A percentile compares a stretch with the other conserved stretches of the same genome.
Evolutionary conservation across 2,113 vertebrate species (phyloP).

Genomic region (Phasianus colchicus): DNA sequence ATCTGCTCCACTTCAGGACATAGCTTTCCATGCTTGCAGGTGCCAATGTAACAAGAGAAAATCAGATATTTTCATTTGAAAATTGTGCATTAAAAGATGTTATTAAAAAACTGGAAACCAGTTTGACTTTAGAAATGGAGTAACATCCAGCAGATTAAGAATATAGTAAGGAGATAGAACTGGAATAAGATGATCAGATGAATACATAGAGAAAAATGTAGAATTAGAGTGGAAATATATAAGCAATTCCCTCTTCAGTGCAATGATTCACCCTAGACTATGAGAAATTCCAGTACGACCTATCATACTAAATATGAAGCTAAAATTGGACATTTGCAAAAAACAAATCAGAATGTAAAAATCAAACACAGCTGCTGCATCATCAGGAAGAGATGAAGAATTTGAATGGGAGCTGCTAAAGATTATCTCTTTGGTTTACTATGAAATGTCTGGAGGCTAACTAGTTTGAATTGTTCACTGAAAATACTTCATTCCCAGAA

Average conservation of each 20-base stretch:
- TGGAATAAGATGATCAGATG: not conserved
- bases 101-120: not conserved
- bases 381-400: not conserved
- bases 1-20: not conserved
- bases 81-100: not conserved
- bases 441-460: not conserved
- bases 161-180: not conserved
- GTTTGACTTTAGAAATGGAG: not conserved
- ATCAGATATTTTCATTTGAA: not conserved
- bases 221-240: not conserved
- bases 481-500: not conserved
- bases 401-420: not conserved
- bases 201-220: not conserved
- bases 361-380: not conserved
- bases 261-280: not conserved
- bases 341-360: not conserved
- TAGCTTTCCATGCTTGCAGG: not conserved
- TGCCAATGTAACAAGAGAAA: not conserved
- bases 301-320: not conserved
- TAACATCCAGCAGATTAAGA: not conserved
- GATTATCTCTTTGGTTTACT: not conserved
- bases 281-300: not conserved
- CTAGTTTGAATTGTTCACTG: not conserved
- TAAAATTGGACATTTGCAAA: not conserved
- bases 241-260: not conserved